Base-by-base conservation (phyloP, 2,888 invertebrate species). In the Antheraea assamensis region DNA sequence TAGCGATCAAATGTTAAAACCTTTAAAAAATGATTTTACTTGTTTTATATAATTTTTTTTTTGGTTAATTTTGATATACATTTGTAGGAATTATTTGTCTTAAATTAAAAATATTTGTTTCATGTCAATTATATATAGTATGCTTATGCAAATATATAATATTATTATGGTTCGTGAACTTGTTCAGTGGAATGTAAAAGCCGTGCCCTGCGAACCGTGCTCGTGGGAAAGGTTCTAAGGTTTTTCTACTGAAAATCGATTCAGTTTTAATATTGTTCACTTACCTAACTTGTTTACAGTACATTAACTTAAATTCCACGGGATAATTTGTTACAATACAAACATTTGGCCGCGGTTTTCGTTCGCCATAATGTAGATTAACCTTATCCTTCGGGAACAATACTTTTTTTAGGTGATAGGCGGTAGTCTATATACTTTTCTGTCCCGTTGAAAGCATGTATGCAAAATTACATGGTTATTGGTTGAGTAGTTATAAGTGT, bases 151-250 rank as follows among this genome's bases (percentile, higher is more conserved):
- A 75, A 83, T 85, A 85, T 79, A 80, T 31, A 19, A 31, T 68
- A 35, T 68, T 21, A 35, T 35, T 68, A 68, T 35, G 47, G 58
- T 70, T 42, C 70, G 70, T 73, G 73, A 70, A 72, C 74, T 75
- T 79, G 86, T 77, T 80, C 91, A 89, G 66, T 84, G 83, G 84
- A 80, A 86, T 88, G 89, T 87, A 88, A 88, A 88, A 88, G 85
- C 84, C 88, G 83, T 88, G 86, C 78, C 82, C 85, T 87, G 81
- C 89, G 83, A 83, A 89, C 85, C 88, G 85, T 87, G 81, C 76
- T 85, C 90, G 90, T 92, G 92, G 83, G 90, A 91, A 90, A 75
- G 77, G 84, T 86, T 87, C 83, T 84, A 78, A 85, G 85, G 82
- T 84, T 84, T 70, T 64, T 73, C 24, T 66, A 10, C 68, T 74